These are phyloP conservation scores for Grallaria varia DNA, from an alignment of 2,113 vertebrate genomes.

Conservation along the genomic window DNA sequence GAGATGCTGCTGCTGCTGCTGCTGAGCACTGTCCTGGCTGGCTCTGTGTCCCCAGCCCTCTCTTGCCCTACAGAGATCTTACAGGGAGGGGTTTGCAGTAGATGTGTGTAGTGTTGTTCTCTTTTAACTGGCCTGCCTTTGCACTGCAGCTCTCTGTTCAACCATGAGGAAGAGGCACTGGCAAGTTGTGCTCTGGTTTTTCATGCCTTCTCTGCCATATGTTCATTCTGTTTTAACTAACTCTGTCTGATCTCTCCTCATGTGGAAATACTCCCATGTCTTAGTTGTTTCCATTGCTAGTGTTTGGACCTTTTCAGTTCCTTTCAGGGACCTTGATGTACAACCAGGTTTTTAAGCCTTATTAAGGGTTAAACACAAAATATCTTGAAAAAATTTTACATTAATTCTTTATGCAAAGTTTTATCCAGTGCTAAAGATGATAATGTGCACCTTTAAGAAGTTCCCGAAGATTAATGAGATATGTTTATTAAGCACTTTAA, in stretches of 20 bases:
- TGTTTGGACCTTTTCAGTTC: neutral
- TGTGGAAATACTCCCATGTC: neutral
- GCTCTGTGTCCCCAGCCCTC: neutral
- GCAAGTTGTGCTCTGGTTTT: neutral
- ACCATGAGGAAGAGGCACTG: neutral
- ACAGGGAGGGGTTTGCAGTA: neutral
- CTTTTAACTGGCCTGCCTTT: neutral
- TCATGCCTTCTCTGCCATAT: neutral
- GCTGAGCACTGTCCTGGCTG: rapidly evolving
- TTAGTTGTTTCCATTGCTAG: neutral
- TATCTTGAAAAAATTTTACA: neutral
- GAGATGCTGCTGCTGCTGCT: neutral
- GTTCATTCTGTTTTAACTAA: neutral
- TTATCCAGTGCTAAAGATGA: neutral
- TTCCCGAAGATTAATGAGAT: neutral
- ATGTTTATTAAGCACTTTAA: neutral
- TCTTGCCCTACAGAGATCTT: neutral
- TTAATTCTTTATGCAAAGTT: neutral
- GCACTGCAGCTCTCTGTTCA: neutral
- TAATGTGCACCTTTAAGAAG: neutral
- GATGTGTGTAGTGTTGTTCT: neutral
- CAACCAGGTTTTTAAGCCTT: neutral
- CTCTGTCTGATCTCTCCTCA: neutral
- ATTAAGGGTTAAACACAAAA: neutral
- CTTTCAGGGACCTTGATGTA: neutral